A percentile compares a stretch with the other conserved stretches of the same genome.
Evolutionary conservation across 2,888 invertebrate genomes (phyloP).

Genomic region (Agonum fuliginosum): DNA sequence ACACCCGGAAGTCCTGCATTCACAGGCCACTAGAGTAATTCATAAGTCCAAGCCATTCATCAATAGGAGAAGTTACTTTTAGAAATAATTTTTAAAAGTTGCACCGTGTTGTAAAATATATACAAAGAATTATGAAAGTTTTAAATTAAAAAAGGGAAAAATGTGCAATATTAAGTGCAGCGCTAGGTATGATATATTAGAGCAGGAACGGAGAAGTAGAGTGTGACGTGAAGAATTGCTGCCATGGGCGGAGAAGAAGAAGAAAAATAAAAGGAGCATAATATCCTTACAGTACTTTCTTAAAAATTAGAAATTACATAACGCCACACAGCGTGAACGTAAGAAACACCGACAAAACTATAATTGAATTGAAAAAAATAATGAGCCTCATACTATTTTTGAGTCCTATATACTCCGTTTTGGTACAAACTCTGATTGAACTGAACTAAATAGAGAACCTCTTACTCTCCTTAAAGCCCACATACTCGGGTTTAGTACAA

Average conservation of each 20-base stretch:
- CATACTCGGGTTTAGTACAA: no score
- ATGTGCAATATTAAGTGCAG: conserved; percentile 54
- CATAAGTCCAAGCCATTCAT: conserved; percentile 18
- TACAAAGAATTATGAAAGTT: conserved; percentile 50
- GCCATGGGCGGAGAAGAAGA: conserved; percentile 1
- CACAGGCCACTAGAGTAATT: background rate
- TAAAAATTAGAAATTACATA: no score
- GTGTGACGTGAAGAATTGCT: conserved; percentile 29
- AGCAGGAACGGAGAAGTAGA: conserved; percentile 21
- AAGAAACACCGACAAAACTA: no score
- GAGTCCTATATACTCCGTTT: no score
- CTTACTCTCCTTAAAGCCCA: no score
- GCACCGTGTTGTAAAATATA: conserved; percentile 18
- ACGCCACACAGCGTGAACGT: no score
- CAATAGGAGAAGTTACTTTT: conserved; percentile 33
- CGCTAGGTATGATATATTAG: conserved; percentile 52
- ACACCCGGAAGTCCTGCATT: background rate
- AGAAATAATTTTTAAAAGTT: conserved; percentile 30
- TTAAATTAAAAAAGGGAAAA: conserved; percentile 56
- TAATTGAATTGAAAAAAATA: no score
- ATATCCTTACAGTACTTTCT: no score
- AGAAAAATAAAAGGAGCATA: background rate
- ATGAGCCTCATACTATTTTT: no score
- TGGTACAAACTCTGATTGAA: no score
- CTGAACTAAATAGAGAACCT: no score